Percentiles rank a stretch among this genome's conserved stretches.
Evolutionary conservation across 2,113 vertebrate genomes (phyloP).

Genomic region (Xenopus laevis): DNA sequence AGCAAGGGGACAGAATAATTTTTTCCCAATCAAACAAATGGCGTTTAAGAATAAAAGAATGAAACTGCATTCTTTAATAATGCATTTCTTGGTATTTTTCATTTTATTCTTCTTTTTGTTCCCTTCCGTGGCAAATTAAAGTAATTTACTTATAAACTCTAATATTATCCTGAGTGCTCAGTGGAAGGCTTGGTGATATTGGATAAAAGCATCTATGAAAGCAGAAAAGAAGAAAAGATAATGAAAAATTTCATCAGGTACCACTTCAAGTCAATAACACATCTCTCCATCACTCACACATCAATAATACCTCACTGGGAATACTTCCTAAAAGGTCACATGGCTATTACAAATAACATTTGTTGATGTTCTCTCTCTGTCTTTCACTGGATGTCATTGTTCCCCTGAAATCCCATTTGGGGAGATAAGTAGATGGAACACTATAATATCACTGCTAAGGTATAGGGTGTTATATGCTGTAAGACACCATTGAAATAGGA

Average conservation of each 20-base stretch:
- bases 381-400: constrained; percentile 6
- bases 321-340: constrained; percentile 32
- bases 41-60: constrained; percentile 5
- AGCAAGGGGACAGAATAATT: background rate
- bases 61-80: constrained; percentile 13
- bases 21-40: constrained; percentile 37
- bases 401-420: constrained; percentile 23
- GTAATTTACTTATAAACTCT: constrained; percentile 6
- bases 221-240: background rate
- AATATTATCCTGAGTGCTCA: constrained; percentile 5
- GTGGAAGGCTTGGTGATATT: background rate
- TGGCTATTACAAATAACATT: constrained; percentile 29
- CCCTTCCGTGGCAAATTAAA: constrained; percentile 7
- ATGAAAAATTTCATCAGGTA: constrained; percentile 3
- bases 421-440: background rate
- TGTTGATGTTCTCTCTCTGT: constrained; percentile 3
- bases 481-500: background rate
- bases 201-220: constrained; percentile 1
- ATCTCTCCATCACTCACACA: constrained; percentile 23
- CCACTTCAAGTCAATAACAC: constrained; percentile 32
- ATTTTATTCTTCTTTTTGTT: background rate
- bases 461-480: background rate
- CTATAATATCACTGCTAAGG: background rate
- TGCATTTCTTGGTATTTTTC: background rate
- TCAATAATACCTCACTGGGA: constrained; percentile 26